Base-by-base conservation (phyloP, 2,113 vertebrate genomes). In the Nettapus auritus region DNA sequence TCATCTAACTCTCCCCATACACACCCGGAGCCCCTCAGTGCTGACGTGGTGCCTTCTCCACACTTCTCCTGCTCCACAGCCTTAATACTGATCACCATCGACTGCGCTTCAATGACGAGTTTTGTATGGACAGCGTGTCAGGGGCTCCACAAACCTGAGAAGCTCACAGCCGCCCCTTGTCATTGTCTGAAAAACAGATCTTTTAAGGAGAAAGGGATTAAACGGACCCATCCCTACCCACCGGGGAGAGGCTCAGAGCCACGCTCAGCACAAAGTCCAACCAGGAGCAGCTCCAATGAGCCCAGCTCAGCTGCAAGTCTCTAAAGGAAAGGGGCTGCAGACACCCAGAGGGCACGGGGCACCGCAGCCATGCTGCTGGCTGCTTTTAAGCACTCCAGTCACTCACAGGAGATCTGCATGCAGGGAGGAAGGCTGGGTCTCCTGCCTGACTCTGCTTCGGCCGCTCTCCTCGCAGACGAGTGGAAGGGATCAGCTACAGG, bases 221-320 rank as follows among this genome's bases (percentile, higher is more conserved):
- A 28, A 31, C 21, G 53, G 7, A 34, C 0, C 11, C 14, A 18
- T 8, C 25, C 42, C 55, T 28, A 2, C 19, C 21, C 9, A 7
- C 15, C 11, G 9, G 38, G 4, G 36, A 14, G 22, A 25, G n/a
- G 59, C n/a, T 36, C 38, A 29, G 60, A 38, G 38, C 11, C 63
- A 29, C 18, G 6, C 17, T 29, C 50, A 28, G 26, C 7, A 36
- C 26, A 6, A 66, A 33, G 28, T 66, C 12, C 44, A 28, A 9
- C 31, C 9, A 13, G 3, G 2, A 16, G 2, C 10, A 31, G 5
- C 4, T 1, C n/a, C 22, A 7, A 78, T 1, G 16, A 33, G 23
- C 3, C 62, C 17, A 23, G 3, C 12, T 7, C 13, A 13, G 26
- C 28, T 52, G 28, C 9, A 29, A 5, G 2, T 0, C 21, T 21